Base-by-base conservation (phyloP, 2,888 invertebrate species). In the Polylopha cassiicola region DNA sequence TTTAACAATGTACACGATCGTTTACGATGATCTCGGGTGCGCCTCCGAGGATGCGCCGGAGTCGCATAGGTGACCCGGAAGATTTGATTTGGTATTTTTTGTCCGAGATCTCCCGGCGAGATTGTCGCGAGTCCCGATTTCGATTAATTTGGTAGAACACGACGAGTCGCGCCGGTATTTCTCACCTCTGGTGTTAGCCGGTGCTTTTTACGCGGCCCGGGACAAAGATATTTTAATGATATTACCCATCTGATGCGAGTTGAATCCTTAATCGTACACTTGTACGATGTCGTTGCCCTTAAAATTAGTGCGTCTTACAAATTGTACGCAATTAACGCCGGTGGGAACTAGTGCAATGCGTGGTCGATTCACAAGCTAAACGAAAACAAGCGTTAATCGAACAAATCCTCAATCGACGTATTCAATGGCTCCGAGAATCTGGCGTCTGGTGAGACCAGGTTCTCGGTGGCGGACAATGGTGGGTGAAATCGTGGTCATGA, bases 221-320 rank as follows among this genome's bases (percentile, higher is more conserved):
- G 70, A 78, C 80, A 80, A 76, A 84, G 79, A 78, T 81, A 85
- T 85, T 85, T 85, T 85, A 84, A 84, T 79, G 80, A 79, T 81
- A 85, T 82, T 80, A 76, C 81, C 73, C 73, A 71, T 69, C 64
- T 71, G 72, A 79, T 73, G 85, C 70, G 77, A 65, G 73, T 70
- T 79, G 85, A 82, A 84, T 84, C 76, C 77, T 73, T 81, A 82
- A 85, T 78, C 71, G 74, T 52, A 59, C 55, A 61, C 64, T 66
- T 65, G 72, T 68, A 66, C 54, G 59, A 54, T 74, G 82, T 81
- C 84, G 73, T 77, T 81, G 84, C 74, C 81, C 81, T 74, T 77
- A 76, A 77, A 36, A 80, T 79, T 73, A 71, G 69, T 73, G 71
- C 70, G 75, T 74, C 63, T 64, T 71, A 79, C 79, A 78, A 80